Base-by-base conservation (phyloP, 2,113 vertebrate species). In the Odocoileus hemionus region DNA sequence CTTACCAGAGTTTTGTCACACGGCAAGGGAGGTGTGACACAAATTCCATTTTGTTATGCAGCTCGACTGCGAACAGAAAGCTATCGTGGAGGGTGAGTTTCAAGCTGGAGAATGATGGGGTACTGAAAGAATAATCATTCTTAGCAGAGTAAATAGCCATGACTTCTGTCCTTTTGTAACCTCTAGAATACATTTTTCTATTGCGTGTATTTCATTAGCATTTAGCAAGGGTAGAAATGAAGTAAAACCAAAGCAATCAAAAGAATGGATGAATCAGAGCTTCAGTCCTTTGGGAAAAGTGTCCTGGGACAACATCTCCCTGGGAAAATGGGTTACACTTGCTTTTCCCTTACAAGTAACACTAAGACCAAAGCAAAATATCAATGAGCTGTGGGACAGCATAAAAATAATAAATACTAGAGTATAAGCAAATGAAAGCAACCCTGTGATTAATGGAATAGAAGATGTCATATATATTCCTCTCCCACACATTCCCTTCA, bases 321-420 rank as follows among this genome's bases (percentile, higher is more conserved):
- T 39, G 61, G 92, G 70, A 97, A 98, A 97, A 88, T n/a, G 84
- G 5, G 86, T 47, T 45, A 30, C 36, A 60, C 3, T 0, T 23
- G 28, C 17, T 54, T 98, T 97, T 96, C 79, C 93, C 54, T 97
- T 19, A 54, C 36, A 26, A 76, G 28, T 86, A 43, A 85, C 60
- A 85, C 1, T 93, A 43, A 85, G 74, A 95, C 11, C 89, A 97
- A 98, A 97, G 50, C 36, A 76, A 98, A 98, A 96, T n/a, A 60
- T n/a, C 82, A 89, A 12, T 3, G 47, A 52, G 30, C 58, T 78
- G n/a, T 64, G 54, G 54, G 80, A 39, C 61, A 52, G n/a, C 23
- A 87, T 57, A 92, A 96, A 25, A 96, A 67, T 82, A 45, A 50
- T 52, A 0, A 54, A 95, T 79, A 89, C 43, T 4, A 55, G 50